Evolutionary conservation across 2,797 vertebrate species (phyloP), one percentile per base, ranked within the genome.

Genomic region (Balearica regulorum): DNA sequence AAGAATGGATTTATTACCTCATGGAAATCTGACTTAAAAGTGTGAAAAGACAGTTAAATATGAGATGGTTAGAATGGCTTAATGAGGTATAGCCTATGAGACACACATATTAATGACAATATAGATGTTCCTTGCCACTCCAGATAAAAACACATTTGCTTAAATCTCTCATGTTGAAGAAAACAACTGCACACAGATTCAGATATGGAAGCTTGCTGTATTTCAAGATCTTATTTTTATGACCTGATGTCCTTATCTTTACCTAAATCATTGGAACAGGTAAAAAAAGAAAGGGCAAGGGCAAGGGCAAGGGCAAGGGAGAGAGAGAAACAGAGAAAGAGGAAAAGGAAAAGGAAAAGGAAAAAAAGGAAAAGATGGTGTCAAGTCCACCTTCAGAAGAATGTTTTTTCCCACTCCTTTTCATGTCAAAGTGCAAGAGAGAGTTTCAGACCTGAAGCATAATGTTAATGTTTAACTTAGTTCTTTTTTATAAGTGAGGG

Each of bases 321-420:
- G 13, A 13, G 41, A 57, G 14, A 1, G 25, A 5, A 39, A 64
- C 41, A 11, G 46, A 62, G 49, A 53, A 13, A 41, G 41, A n/a
- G 13, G 41, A 43, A 16, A 43, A 43, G 16, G 43, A 43, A 43
- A 43, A 43, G 16, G 43, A 43, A 43, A 37, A 6, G 37, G 51
- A 44, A 5, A 21, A 16, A 10, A 11, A 25, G 7, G 37, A 65
- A 53, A 54, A 17, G 3, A 1, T 22, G 2, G 1, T 25, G 4
- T 35, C 11, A 39, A n/a, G 22, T 11, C 19, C 35, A 60, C 10
- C 10, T 25, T 73, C 14, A 60, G 21, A 88, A 78, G 13, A 77
- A 89, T 39, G 17, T 33, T 57, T 14, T 78, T 54, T 69, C 13
- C 13, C 17, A 28, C 4, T 82, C 28, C 7, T 55, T 51, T 70